Evolutionary conservation across 2,113 vertebrate genomes (phyloP), one percentile per base, ranked within the genome.

Genomic region (Rhinolophus ferrumequinum): DNA sequence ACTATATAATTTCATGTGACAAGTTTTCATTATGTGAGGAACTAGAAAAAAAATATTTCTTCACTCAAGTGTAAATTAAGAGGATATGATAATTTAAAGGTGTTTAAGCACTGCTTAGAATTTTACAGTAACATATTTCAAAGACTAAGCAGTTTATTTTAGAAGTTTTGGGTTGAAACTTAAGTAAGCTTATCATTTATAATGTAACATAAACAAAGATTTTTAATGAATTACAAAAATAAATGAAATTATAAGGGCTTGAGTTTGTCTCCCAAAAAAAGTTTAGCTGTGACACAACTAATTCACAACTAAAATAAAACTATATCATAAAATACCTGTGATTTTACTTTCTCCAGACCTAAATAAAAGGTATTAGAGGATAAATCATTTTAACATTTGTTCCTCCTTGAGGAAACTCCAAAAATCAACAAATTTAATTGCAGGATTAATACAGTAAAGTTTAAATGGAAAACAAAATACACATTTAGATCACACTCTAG

Each of bases 51-150:
- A 69, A 97, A 84, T 60, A 95, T 91, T 93, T 86, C 69, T 97
- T 93, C 90, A 96, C 95, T 96, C 85, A 91, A 85, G 93, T 94
- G 70, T 95, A 97, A 94, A 89, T 96, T 50, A 98, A 83, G 67
- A 98, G 87, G 97, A 79, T 79, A 98, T 81, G 97, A 97, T 96
- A 97, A 97, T 97, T 98, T 97, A 97, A 97, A 96, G 94, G 81
- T 93, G 69, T 84, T 88, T 85, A 58, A 86, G 60, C 21, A 77
- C 5, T 33, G 58, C 41, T 86, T 89, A 97, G 95, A 95, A 90
- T 95, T 96, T 96, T 16, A 84, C 70, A 97, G 93, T 97, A 96
- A 96, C 72, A 4, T 96, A 98, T 98, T 97, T 98, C 96, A 98
- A 97, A 97, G 9, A 76, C 93, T 84, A 97, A 97, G 44, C 54